Evolutionary conservation across 2,797 vertebrate species (phyloP).

Genomic region (Cercopithecus mitis): DNA sequence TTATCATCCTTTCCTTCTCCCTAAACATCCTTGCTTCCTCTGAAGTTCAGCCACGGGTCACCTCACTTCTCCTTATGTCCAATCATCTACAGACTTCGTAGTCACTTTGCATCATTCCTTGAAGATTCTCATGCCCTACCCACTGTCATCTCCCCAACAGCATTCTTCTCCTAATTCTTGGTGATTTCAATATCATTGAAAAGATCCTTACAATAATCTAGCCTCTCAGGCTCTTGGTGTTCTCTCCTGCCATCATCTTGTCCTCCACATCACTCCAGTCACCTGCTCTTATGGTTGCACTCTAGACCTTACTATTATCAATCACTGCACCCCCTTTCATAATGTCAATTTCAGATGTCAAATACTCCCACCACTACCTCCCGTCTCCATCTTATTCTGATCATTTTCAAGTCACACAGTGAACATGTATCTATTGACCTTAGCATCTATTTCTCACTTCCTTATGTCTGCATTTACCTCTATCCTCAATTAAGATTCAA

Average conservation of each 20-base stretch:
- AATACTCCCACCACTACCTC: background rate
- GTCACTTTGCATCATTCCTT: background rate
- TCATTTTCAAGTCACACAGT: background rate
- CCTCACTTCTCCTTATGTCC: background rate
- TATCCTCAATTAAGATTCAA: background rate
- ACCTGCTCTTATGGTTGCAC: background rate
- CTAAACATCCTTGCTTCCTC: background rate
- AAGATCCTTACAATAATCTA: background rate
- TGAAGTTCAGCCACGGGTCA: background rate
- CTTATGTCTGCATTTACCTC: background rate
- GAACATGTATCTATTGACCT: background rate
- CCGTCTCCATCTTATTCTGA: background rate
- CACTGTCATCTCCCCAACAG: background rate
- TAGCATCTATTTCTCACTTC: background rate
- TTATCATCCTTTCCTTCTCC: background rate
- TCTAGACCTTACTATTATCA: background rate
- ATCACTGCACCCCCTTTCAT: background rate
- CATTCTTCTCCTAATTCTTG: background rate
- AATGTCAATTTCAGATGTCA: background rate
- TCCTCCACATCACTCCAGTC: background rate
- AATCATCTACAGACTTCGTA: background rate
- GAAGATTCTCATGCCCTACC: background rate
- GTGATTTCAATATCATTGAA: background rate
- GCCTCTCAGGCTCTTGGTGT: background rate
- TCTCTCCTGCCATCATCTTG: background rate